These are phyloP conservation scores for human DNA, from an alignment of 2,113 vertebrate genomes.

Conservation along the genomic window GRCh38 chr6:152059501-152060000, in stretches of 20 bases:
- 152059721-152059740: not conserved
- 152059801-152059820: not conserved
- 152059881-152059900: not conserved
- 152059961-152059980: not conserved
- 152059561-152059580: not conserved
- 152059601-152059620: not conserved
- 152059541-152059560: not conserved
- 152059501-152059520: not conserved
- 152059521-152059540: slow-evolving; percentile 21
- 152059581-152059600: not conserved
- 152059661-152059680: not conserved
- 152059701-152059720: not conserved
- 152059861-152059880: not conserved
- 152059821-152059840: not conserved
- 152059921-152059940: not conserved
- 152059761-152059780: not conserved
- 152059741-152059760: not conserved
- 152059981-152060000: not conserved
- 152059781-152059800: not conserved
- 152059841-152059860: not conserved
- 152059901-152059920: not conserved
- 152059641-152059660: slow-evolving; percentile 25
- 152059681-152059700: not conserved
- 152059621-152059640: not conserved
- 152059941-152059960: not conserved